phyloP scores from a whole-genome alignment of 92 coral and sea anemone species.

The Anthopleura xanthogrammica region DNA sequence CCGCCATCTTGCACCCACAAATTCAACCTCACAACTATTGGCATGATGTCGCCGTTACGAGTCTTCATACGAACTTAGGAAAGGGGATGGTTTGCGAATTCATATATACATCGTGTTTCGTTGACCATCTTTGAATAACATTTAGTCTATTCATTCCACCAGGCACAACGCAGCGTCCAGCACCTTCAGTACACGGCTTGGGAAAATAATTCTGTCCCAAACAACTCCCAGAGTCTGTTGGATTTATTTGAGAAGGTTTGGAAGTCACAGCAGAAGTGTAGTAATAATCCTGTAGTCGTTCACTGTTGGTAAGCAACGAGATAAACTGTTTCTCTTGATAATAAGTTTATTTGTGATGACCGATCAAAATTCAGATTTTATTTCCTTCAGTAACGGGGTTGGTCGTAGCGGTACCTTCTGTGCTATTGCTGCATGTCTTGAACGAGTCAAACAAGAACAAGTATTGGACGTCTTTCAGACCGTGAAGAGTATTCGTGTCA shows the following conservation, averaged over 20 bases:
- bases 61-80: no score
- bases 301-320: constrained; percentile 38
- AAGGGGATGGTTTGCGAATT: no score
- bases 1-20: no score
- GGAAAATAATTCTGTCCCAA: constrained; percentile 38
- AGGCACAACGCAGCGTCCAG: constrained; percentile 23
- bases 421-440: constrained; percentile 30
- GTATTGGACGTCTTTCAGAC: constrained; percentile 49
- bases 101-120: neutral
- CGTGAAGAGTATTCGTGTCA: constrained; percentile 32
- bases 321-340: neutral
- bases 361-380: neutral
- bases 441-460: constrained; percentile 48
- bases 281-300: constrained; percentile 44
- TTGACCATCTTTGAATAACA: neutral
- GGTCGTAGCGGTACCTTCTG: constrained; percentile 57
- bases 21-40: no score
- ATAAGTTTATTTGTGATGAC: neutral
- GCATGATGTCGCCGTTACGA: no score
- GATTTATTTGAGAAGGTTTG: constrained; percentile 34
- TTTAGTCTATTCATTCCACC: no score
- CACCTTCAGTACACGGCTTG: constrained; percentile 51
- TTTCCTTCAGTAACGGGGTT: constrained; percentile 32
- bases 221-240: constrained; percentile 27
- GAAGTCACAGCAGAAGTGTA: constrained; percentile 39